A percentile compares a stretch with the other conserved stretches of the same genome.
phyloP scores from a whole-genome alignment of 1,140 invertebrate species.

The Psilanteris sp. region DNA sequence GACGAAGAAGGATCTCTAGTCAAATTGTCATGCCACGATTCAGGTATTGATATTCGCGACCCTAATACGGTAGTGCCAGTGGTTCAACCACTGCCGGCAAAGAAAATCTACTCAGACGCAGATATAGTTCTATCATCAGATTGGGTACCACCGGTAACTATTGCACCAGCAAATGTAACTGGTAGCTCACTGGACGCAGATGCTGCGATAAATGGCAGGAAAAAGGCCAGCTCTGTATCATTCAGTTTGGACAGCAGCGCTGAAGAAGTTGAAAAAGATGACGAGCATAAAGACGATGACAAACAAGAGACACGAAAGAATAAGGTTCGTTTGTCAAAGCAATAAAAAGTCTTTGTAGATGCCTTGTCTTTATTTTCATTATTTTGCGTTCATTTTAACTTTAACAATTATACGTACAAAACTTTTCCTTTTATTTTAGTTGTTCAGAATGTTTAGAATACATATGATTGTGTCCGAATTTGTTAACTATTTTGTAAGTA shows the following conservation, averaged over 20 bases:
- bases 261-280: constrained; percentile 77
- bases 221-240: constrained; percentile 87
- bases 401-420: too few relatives aligned
- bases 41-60: constrained; percentile 92
- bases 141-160: constrained; percentile 90
- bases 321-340: constrained; percentile 70
- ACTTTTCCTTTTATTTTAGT: constrained; percentile 50
- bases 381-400: neutral
- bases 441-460: constrained; percentile 51
- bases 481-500: constrained; percentile 53
- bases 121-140: constrained; percentile 90
- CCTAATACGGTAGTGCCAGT: constrained; percentile 81
- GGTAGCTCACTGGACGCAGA: constrained; percentile 77
- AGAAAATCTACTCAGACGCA: constrained; percentile 88
- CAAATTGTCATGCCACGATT: constrained; percentile 91
- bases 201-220: constrained; percentile 80
- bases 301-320: constrained; percentile 80
- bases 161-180: constrained; percentile 83
- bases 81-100: constrained; percentile 79
- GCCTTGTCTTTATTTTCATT: constrained; percentile 14
- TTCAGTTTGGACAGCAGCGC: constrained; percentile 85
- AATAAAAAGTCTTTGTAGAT: neutral
- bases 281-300: constrained; percentile 78
- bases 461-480: constrained; percentile 53
- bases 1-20: constrained; percentile 81